Percentiles rank a stretch among this genome's conserved stretches.
Conservation (phyloP, 2,797 vertebrate genomes). For the Antennarius maculatus region DNA sequence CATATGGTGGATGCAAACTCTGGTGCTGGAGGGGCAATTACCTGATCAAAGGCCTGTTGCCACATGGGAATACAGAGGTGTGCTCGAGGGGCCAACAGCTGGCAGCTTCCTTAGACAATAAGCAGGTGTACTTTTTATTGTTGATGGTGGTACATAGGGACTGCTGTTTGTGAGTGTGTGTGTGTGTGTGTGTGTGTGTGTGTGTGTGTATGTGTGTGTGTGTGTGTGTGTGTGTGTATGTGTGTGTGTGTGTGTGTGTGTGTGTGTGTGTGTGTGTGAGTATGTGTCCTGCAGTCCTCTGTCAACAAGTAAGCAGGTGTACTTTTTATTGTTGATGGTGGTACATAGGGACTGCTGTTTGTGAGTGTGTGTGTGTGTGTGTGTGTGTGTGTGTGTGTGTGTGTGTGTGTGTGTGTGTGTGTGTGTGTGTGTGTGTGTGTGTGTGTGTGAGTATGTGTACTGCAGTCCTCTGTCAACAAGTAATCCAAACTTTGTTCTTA, state of each 20-base stretch:
- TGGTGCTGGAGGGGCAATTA: conserved; percentile 79
- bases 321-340: conserved; percentile 6
- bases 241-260: too few species aligned
- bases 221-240: too few species aligned
- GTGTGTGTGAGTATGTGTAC: too few species aligned
- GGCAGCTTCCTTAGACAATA: conserved; percentile 55
- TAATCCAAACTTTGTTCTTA: neutral
- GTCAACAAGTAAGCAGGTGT: conserved; percentile 36
- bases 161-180: too few species aligned
- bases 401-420: too few species aligned
- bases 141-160: neutral
- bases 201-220: too few species aligned
- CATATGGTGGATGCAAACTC: conserved; percentile 76
- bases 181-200: too few species aligned
- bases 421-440: too few species aligned
- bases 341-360: neutral
- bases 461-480: too few species aligned
- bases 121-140: conserved; percentile 37
- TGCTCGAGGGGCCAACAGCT: conserved; percentile 68
- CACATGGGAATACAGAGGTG: conserved; percentile 65
- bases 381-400: too few species aligned
- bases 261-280: too few species aligned
- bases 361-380: too few species aligned
- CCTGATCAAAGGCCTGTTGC: conserved; percentile 81
- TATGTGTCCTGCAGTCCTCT: neutral